Evolutionary conservation across 2,113 vertebrate species (phyloP).

Genomic region (Corapipo altera): DNA sequence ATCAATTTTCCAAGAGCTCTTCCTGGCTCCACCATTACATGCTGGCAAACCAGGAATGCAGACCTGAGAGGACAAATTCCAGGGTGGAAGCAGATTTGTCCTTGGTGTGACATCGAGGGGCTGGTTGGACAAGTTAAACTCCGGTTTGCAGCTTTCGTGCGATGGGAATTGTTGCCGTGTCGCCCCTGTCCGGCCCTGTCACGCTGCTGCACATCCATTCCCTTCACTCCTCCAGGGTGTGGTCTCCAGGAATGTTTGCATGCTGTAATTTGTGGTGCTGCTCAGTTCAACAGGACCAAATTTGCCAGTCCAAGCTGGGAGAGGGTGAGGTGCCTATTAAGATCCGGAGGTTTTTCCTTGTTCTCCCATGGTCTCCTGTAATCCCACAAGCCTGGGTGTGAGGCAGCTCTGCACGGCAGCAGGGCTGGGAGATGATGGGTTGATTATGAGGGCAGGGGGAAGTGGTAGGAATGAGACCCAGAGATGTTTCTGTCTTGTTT

Average conservation of each 20-base stretch:
- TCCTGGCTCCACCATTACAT: not conserved
- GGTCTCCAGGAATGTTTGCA: not conserved
- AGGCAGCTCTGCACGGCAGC: not conserved
- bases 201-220: not conserved
- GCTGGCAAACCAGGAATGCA: not conserved
- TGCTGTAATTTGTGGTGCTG: not conserved
- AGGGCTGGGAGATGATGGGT: not conserved
- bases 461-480: not conserved
- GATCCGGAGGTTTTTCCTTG: not conserved
- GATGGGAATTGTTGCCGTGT: not conserved
- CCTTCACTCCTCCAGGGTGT: not conserved
- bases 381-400: not conserved
- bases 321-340: not conserved
- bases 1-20: not conserved
- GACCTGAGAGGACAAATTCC: not conserved
- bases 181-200: not conserved
- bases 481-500: not conserved
- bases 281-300: not conserved
- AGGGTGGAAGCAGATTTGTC: not conserved
- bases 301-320: not conserved
- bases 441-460: not conserved
- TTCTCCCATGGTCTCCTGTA: not conserved
- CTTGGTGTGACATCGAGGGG: not conserved
- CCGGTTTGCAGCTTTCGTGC: not conserved
- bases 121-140: slow-evolving; percentile 23